Conservation (phyloP, 1,140 invertebrate species). For the Lepidurus couesii region DNA sequence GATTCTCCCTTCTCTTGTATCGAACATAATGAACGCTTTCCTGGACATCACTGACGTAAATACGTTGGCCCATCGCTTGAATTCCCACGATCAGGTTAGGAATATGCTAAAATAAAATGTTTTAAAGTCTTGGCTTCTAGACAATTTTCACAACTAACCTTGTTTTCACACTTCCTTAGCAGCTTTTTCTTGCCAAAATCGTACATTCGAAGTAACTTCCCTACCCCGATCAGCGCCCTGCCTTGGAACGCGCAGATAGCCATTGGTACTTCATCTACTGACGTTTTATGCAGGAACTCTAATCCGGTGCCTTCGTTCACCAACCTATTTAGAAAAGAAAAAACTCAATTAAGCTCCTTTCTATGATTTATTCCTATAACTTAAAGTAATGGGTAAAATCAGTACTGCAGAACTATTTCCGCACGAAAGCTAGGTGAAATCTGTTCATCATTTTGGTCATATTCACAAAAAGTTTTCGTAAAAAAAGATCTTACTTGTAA, state of each 20-base stretch:
- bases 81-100: slow-evolving; percentile 91
- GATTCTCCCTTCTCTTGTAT: slow-evolving; percentile 93
- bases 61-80: slow-evolving; percentile 84
- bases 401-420: slow-evolving; percentile 46
- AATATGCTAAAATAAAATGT: slow-evolving; percentile 64
- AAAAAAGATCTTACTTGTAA: slow-evolving; percentile 58
- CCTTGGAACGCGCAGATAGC: slow-evolving; percentile 90
- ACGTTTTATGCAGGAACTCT: slow-evolving; percentile 88
- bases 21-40: slow-evolving; percentile 95
- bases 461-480: background rate
- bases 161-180: slow-evolving; percentile 96
- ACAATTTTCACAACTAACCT: slow-evolving; percentile 50
- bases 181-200: slow-evolving; percentile 97
- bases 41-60: slow-evolving; percentile 93
- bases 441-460: background rate
- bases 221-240: slow-evolving; percentile 83
- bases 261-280: slow-evolving; percentile 86
- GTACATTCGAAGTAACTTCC: slow-evolving; percentile 84
- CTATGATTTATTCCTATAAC: too few relatives aligned
- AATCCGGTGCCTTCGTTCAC: slow-evolving; percentile 65
- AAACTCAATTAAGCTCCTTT: background rate
- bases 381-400: slow-evolving; percentile 36
- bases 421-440: background rate
- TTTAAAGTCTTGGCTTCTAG: background rate
- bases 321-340: slow-evolving; percentile 47